Evolutionary conservation across 1,140 invertebrate genomes (phyloP).

Genomic region (Brachionus paranguensis): DNA sequence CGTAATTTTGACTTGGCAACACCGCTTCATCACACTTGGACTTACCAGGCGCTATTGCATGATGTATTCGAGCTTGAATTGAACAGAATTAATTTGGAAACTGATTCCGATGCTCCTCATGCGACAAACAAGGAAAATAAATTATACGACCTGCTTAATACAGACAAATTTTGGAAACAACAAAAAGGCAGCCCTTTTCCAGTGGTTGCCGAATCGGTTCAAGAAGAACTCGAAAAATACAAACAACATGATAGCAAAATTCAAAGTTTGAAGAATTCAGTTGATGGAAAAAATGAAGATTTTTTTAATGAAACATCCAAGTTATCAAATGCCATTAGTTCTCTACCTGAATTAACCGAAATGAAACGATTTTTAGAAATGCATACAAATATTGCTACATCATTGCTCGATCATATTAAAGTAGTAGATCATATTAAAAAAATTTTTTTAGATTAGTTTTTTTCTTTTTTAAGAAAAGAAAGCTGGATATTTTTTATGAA

Average conservation of each 20-base stretch:
- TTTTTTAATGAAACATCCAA: constrained; percentile 70
- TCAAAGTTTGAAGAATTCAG: constrained; percentile 81
- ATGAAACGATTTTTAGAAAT: constrained; percentile 95
- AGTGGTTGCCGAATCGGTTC: constrained; percentile 91
- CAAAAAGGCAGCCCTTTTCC: constrained; percentile 96
- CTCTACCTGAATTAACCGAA: constrained; percentile 87
- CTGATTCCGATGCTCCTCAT: constrained; percentile 57
- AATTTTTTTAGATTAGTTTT: neutral
- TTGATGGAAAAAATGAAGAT: constrained; percentile 60
- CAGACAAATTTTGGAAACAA: constrained; percentile 81
- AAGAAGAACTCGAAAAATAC: constrained; percentile 92
- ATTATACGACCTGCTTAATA: constrained; percentile 80
- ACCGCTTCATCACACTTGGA: constrained; percentile 97
- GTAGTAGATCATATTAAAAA: constrained; percentile 39
- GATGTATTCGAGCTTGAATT: constrained; percentile 82
- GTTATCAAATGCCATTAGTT: constrained; percentile 81
- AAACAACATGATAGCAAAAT: constrained; percentile 89
- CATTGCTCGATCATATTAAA: constrained; percentile 80
- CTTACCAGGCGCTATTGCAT: constrained; percentile 91
- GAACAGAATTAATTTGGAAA: constrained; percentile 77
- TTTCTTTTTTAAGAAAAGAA: constrained; percentile 53
- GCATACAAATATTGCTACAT: constrained; percentile 94
- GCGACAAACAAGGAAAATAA: constrained; percentile 40
- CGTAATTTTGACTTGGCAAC: constrained; percentile 93
- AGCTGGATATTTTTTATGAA: constrained; percentile 92